Evolutionary conservation across 2,888 invertebrate genomes (phyloP).

Genomic region (Cataglyphis albicans): DNA sequence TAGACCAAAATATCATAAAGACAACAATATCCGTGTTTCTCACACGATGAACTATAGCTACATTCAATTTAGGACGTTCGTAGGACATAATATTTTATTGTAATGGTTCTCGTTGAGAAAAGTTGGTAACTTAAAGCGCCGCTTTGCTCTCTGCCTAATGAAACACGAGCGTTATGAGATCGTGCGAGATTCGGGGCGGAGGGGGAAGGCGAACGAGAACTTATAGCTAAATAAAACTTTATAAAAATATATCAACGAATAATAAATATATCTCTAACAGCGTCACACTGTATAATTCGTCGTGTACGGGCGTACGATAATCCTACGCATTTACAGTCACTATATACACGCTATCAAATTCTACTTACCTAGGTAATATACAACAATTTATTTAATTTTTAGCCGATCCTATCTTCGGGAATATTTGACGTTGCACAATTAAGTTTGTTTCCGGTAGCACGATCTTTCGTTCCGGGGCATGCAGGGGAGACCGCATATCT

Average conservation of each 20-base stretch:
- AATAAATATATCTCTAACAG: constrained; percentile 85
- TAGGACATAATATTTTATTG: constrained; percentile 58
- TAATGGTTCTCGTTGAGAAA: constrained; percentile 65
- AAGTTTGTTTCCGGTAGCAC: constrained; percentile 12
- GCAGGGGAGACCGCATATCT: background rate
- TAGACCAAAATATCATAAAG: constrained; percentile 62
- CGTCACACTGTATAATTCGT: constrained; percentile 77
- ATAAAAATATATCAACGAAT: constrained; percentile 86
- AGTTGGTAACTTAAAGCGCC: constrained; percentile 53
- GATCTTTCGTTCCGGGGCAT: constrained; percentile 1
- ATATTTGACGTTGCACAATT: constrained; percentile 49
- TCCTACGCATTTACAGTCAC: constrained; percentile 82
- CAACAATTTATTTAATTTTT: constrained; percentile 77
- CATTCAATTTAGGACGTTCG: constrained; percentile 58
- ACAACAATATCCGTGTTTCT: constrained; percentile 58
- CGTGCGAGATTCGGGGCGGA: constrained; percentile 54
- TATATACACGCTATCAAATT: constrained; percentile 83
- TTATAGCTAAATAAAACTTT: constrained; percentile 84
- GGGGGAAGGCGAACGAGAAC: constrained; percentile 75
- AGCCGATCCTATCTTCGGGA: constrained; percentile 57
- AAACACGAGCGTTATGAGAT: constrained; percentile 62
- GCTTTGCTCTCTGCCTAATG: constrained; percentile 35
- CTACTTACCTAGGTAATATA: constrained; percentile 80
- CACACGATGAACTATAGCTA: constrained; percentile 35
- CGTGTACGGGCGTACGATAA: constrained; percentile 77